Evolutionary conservation across 2,797 vertebrate genomes (phyloP).

Genomic region (Hypotaenidia okinawae): DNA sequence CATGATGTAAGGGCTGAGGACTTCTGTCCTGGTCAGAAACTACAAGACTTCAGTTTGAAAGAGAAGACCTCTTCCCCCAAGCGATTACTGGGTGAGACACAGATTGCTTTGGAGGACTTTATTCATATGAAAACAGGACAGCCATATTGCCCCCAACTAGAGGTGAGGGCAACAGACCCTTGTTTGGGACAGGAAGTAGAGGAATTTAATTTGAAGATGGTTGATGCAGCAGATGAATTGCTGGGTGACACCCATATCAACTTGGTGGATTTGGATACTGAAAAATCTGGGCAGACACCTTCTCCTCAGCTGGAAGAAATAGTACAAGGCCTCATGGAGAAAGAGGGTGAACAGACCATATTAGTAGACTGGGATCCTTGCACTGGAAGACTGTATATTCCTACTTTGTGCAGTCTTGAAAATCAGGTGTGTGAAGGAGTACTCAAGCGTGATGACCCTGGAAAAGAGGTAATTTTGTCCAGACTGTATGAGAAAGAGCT

Average conservation of each 20-base stretch:
- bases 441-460: neutral
- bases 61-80: neutral
- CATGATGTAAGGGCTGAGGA: constrained; percentile 49
- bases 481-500: constrained; percentile 41
- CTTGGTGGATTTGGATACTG: neutral
- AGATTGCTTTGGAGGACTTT: neutral
- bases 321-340: neutral
- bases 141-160: neutral
- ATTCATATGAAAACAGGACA: neutral
- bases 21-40: neutral
- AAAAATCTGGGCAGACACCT: neutral
- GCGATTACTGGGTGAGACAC: neutral
- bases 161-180: neutral
- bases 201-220: neutral
- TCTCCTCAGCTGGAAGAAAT: neutral
- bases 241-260: neutral
- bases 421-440: neutral
- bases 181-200: constrained; percentile 12
- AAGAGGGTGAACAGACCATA: neutral
- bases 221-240: neutral
- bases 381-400: constrained; percentile 66
- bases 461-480: constrained; percentile 60
- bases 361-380: constrained; percentile 74
- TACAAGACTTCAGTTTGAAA: neutral
- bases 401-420: constrained; percentile 35